Evolutionary conservation across 2,888 invertebrate species (phyloP).

Genomic region (Stomorhina lunata): DNA sequence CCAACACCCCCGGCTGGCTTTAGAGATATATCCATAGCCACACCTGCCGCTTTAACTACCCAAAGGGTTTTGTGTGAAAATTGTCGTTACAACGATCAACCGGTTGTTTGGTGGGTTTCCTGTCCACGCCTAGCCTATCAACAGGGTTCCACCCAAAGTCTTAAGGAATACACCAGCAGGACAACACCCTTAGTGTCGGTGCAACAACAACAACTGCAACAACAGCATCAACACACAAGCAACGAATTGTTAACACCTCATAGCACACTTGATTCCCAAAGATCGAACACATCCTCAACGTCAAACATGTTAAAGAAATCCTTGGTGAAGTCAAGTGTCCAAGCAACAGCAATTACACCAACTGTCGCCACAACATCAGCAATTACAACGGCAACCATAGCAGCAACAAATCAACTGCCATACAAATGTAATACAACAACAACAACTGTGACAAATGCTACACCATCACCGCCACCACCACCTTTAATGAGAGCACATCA

Average conservation of each 20-base stretch:
- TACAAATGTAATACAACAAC: constrained; percentile 34
- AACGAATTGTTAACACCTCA: constrained; percentile 57
- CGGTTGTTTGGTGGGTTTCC: constrained; percentile 79
- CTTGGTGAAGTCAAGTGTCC: constrained; percentile 57
- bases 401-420: constrained; percentile 35
- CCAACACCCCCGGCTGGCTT: constrained; percentile 53
- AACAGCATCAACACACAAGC: neutral
- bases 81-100: constrained; percentile 78
- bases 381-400: constrained; percentile 10
- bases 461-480: constrained; percentile 69
- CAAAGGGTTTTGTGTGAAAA: constrained; percentile 74
- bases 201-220: constrained; percentile 11
- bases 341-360: constrained; percentile 39
- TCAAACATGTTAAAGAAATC: constrained; percentile 67
- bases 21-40: constrained; percentile 62
- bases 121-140: constrained; percentile 78
- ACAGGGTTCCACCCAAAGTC: constrained; percentile 69
- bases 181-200: constrained; percentile 21
- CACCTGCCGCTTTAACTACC: constrained; percentile 66
- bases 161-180: constrained; percentile 41
- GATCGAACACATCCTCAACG: constrained; percentile 44
- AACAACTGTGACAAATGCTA: constrained; percentile 53
- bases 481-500: constrained; percentile 66
- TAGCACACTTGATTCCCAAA: constrained; percentile 53
- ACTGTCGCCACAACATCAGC: constrained; percentile 28